A percentile compares a stretch with the other conserved stretches of the same genome.
Conservation (phyloP, 2,888 invertebrate genomes). For the Drosophila colorata region DNA sequence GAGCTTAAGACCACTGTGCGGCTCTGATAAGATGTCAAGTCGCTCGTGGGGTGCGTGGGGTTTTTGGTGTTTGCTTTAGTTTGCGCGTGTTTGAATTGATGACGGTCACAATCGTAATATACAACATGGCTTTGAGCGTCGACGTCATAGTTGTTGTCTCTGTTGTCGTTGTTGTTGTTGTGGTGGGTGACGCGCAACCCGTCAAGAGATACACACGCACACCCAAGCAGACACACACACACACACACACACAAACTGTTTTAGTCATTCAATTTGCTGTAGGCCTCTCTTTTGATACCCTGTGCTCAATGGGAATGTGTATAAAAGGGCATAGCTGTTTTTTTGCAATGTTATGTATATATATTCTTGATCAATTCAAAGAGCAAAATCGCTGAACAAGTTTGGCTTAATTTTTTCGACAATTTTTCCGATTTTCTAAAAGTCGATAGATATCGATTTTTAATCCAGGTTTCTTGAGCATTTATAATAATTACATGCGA, state of each 20-base stretch:
- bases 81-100: constrained; percentile 42
- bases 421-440: no score
- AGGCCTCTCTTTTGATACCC: constrained; percentile 32
- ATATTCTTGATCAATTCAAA: no score
- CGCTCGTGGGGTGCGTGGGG: neutral
- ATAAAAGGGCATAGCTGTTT: neutral
- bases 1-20: constrained; percentile 26
- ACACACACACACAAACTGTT: constrained; percentile 13
- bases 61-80: constrained; percentile 16
- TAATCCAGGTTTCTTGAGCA: neutral
- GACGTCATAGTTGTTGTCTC: constrained; percentile 22
- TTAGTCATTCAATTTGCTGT: constrained; percentile 34
- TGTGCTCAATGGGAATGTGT: neutral
- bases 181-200: constrained; percentile 52
- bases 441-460: no score
- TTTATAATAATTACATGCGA: neutral
- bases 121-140: constrained; percentile 36
- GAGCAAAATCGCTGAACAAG: no score
- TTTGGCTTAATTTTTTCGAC: no score
- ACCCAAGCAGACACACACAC: constrained; percentile 10
- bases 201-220: constrained; percentile 31
- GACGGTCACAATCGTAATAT: constrained; percentile 48
- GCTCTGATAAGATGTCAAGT: constrained; percentile 24
- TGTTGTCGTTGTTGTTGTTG: constrained; percentile 11
- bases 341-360: neutral